Base-by-base conservation (phyloP, 2,888 invertebrate genomes). In the Sialis lutaria region DNA sequence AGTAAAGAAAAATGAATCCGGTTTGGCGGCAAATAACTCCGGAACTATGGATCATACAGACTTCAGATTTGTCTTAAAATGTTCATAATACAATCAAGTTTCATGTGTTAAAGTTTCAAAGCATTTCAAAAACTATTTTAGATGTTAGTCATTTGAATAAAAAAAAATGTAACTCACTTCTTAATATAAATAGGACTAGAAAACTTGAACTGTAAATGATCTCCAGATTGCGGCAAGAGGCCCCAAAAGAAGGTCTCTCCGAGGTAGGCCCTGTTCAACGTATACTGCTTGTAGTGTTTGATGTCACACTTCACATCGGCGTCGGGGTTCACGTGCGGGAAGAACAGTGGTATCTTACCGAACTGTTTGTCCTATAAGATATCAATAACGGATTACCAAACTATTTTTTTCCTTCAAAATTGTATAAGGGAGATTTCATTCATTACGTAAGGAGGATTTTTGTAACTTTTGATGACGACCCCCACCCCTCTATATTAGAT, bases 221-320 rank as follows among this genome's bases (percentile, higher is more conserved):
- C 89, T 2, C 86, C 90, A 7, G 79, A 76, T 56, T 81, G 82
- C 0, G 95, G 95, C 39, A 83, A 69, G 7, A 86, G 65, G 0
- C 90, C 93, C 95, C 93, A 95, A 65, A 93, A 96, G 61, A 82
- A 92, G 0, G 82, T 79, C 53, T 82, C 79, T 0, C 96, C 95
- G 13, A 74, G 69, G 61, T 96, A 96, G 4, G 92, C 93, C 53
- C 79, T 75, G 50, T 75, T 73, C 13, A 93, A 62, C 0, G 82
- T 77, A 64, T 83, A 86, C 49, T 82, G 81, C 53, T 82, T 79
- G 62, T 90, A 89, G 9, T 80, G 76, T 54, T 80, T 80, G 49
- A 95, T 82, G 49, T 79, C 78, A 2, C 85, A 80, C 41, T 73
- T 73, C 6, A 86, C 73, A 33, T 60, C 66, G 1, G 81, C 79